Base-by-base conservation (phyloP, 2,797 vertebrate genomes). In the Florisuga fusca region DNA sequence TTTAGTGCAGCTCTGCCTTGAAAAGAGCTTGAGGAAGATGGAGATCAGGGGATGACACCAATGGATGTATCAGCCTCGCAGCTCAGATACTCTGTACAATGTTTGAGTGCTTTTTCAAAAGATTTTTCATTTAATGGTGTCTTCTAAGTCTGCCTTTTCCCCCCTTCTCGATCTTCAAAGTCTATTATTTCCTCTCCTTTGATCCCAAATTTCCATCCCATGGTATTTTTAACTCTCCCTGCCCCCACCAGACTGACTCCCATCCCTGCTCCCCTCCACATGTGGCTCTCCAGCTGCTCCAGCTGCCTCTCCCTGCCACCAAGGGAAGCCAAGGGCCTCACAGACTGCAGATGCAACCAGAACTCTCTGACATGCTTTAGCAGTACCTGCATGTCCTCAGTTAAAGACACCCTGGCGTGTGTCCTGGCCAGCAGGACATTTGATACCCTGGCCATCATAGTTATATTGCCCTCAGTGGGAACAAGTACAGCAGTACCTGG, bases 81-180 rank as follows among this genome's bases (percentile, higher is more conserved):
- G 78, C 50, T 34, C 45, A 86, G 87, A 64, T 43, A 62, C 4
- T 36, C 64, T 64, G 18, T 31, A 76, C 29, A 48, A 66, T 12
- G 34, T 77, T 84, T 86, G 79, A 93, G 58, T n/a, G 51, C 43
- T 63, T 89, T 95, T 94, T 73, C 75, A 84, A 91, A 96, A 82
- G 72, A 54, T 54, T 92, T 96, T 94, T 89, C 76, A 85, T 87
- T 94, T 91, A 94, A 71, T 62, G 6, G 9, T 53, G 27, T 43
- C 92, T 94, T 94, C 86, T 89, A 66, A 82, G 63, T 78, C 89
- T 96, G 89, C 79, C 46, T 84, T 95, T 89, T 48, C 68, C 69
- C 33, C 66, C 67, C 76, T 51, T 91, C 77, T 10, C 34, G 69
- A 82, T 96, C 86, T 89, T 94, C 90, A 91, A 95, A 95, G 88